phyloP scores from a whole-genome alignment of 2,113 vertebrate genomes.

The Atrichornis clamosus region DNA sequence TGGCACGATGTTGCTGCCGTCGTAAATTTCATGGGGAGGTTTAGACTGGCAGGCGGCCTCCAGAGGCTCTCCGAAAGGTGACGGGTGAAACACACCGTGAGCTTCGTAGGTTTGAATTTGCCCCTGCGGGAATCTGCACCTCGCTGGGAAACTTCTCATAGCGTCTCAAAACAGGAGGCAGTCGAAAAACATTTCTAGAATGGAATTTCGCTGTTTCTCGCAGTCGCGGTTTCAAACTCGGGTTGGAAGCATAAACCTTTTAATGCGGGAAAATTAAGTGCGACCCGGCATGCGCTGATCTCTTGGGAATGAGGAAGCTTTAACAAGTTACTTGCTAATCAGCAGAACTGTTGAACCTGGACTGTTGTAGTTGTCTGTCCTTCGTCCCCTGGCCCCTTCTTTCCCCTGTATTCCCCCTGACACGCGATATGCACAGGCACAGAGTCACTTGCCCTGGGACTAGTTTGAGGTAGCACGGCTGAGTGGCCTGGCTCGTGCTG shows the following conservation, averaged over 20 bases:
- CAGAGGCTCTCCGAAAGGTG: neutral
- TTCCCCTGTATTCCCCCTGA: rapidly evolving
- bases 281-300: neutral
- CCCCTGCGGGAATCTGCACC: rapidly evolving
- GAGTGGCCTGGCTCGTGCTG: neutral
- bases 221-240: neutral
- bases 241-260: neutral
- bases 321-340: neutral
- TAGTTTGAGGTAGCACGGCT: too few species aligned
- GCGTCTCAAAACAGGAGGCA: neutral
- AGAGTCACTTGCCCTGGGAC: neutral
- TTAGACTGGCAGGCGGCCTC: neutral
- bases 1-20: neutral
- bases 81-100: rapidly evolving
- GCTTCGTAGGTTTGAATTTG: rapidly evolving
- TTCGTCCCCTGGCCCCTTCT: neutral
- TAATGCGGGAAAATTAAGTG: neutral
- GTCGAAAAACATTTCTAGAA: neutral
- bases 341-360: neutral
- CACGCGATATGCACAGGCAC: rapidly evolving
- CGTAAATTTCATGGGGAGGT: rapidly evolving
- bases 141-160: neutral
- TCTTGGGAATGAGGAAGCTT: neutral
- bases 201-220: neutral
- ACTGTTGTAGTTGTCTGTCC: neutral